These are phyloP conservation scores for Lampris incognitus DNA, from an alignment of 2,113 vertebrate species.

Conservation along the genomic window DNA sequence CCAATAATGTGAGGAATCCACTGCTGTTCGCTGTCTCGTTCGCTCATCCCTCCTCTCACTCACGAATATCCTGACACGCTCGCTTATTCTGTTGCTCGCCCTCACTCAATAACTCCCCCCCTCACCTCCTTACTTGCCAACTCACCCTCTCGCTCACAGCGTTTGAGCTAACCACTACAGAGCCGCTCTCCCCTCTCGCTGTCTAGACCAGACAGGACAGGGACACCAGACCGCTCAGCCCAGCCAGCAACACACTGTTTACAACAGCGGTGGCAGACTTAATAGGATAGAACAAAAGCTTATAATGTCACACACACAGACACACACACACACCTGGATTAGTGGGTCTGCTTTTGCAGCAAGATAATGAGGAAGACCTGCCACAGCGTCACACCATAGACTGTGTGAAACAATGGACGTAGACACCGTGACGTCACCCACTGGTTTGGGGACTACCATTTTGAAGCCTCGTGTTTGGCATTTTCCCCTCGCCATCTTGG, in stretches of 20 bases:
- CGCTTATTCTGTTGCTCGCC: too few species aligned
- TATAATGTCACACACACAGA: slow-evolving; percentile 13
- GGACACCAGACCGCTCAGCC: slow-evolving; percentile 35
- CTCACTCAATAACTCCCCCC: too few species aligned
- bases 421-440: too few species aligned
- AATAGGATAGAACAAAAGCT: slow-evolving; percentile 36
- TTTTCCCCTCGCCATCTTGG: too few species aligned
- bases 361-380: slow-evolving; percentile 29
- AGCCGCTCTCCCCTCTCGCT: not conserved
- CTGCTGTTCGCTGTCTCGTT: too few species aligned
- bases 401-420: too few species aligned
- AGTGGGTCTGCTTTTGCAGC: slow-evolving; percentile 11
- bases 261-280: slow-evolving; percentile 32
- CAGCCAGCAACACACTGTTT: slow-evolving; percentile 51
- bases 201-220: slow-evolving; percentile 3
- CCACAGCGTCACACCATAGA: not conserved
- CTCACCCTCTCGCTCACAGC: not conserved
- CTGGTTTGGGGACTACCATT: too few species aligned
- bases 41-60: too few species aligned
- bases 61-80: too few species aligned
- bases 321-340: slow-evolving; percentile 31
- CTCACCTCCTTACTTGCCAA: too few species aligned
- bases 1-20: not conserved
- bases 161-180: not conserved
- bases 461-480: too few species aligned